Evolutionary conservation across 2,113 vertebrate species (phyloP).

Genomic region (Callipepla californica): DNA sequence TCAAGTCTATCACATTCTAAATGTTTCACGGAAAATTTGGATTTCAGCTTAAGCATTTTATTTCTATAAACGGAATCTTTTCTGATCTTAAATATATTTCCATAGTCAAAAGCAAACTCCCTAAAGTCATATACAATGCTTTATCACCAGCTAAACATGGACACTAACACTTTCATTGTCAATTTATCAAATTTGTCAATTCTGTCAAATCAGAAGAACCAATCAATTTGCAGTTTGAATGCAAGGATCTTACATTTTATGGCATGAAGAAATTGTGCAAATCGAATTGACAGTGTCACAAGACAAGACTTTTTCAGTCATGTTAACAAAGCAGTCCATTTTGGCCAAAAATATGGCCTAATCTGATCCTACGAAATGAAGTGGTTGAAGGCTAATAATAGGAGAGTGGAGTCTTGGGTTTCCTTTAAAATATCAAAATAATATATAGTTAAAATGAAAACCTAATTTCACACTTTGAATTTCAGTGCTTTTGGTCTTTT

Average conservation of each 20-base stretch:
- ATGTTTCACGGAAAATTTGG: background rate
- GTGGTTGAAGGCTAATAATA: rapidly evolving
- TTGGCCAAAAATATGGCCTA: background rate
- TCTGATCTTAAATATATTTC: background rate
- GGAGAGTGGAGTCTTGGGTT: background rate
- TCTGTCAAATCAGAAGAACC: background rate
- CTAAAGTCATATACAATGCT: background rate
- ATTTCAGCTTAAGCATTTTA: background rate
- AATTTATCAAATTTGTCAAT: no score
- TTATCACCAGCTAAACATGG: background rate
- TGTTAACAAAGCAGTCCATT: background rate
- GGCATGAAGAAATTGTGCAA: background rate
- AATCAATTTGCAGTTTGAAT: background rate
- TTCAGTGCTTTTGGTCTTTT: background rate
- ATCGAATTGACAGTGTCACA: background rate
- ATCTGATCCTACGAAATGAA: background rate
- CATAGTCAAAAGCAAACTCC: background rate
- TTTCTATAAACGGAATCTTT: background rate
- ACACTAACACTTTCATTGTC: background rate
- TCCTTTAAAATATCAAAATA: background rate
- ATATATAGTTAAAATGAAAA: background rate
- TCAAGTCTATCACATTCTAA: background rate
- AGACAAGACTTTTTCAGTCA: background rate
- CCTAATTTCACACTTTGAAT: background rate
- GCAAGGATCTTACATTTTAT: background rate